A percentile compares a stretch with the other conserved stretches of the same genome.
phyloP scores from a whole-genome alignment of 2,113 vertebrate genomes.

The Podarcis muralis region DNA sequence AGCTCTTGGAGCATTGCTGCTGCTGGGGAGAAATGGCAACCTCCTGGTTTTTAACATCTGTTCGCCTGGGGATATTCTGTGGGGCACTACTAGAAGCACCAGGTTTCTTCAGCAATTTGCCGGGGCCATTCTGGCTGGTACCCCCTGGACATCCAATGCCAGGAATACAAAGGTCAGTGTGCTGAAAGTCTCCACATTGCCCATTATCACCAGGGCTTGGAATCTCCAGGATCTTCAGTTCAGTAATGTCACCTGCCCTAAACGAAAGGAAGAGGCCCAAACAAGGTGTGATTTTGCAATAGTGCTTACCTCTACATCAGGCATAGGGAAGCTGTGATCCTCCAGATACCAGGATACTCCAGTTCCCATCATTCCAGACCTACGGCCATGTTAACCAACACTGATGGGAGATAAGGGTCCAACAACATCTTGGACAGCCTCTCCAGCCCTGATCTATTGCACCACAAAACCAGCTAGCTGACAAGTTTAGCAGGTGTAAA shows the following conservation, averaged over 20 bases:
- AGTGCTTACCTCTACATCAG: neutral
- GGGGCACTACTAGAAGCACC: constrained; percentile 76
- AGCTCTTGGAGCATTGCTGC: constrained; percentile 92
- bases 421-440: too few relatives aligned
- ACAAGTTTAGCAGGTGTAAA: neutral
- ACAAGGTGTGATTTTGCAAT: neutral
- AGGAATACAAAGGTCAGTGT: constrained; percentile 56
- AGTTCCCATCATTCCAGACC: too few relatives aligned
- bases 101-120: constrained; percentile 75
- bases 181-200: constrained; percentile 69
- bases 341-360: too few relatives aligned
- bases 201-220: constrained; percentile 72
- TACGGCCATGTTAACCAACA: too few relatives aligned
- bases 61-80: constrained; percentile 84
- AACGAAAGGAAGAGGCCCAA: constrained; percentile 43
- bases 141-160: constrained; percentile 68
- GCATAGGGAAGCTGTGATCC: too few relatives aligned
- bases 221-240: constrained; percentile 93
- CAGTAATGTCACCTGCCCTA: constrained; percentile 96
- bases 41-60: constrained; percentile 78
- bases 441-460: neutral
- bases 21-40: constrained; percentile 79
- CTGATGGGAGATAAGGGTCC: too few relatives aligned
- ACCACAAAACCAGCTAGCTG: neutral
- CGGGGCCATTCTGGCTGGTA: constrained; percentile 75